Evolutionary conservation across 2,797 vertebrate genomes (phyloP).

Genomic region (Macroramphosus scolopax): DNA sequence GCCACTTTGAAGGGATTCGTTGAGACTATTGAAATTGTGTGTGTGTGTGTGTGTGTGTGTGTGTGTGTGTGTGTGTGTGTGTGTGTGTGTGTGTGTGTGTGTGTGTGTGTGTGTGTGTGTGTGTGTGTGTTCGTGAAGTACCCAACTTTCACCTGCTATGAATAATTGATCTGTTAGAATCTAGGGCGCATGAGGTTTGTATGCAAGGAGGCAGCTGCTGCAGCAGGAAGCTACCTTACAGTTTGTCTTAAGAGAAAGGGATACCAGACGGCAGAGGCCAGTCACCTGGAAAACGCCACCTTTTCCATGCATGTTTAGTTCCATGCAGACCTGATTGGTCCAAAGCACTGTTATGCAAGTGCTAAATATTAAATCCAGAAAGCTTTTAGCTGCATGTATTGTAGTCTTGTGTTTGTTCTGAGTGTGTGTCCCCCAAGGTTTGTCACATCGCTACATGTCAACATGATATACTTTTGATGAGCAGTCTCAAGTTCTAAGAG

Average conservation of each 20-base stretch:
- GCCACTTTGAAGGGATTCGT: slow-evolving; percentile 57
- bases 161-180: slow-evolving; percentile 80
- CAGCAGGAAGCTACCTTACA: slow-evolving; percentile 47
- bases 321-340: slow-evolving; percentile 42
- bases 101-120: no score
- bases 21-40: slow-evolving; percentile 37
- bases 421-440: slow-evolving; percentile 16
- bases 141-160: slow-evolving; percentile 73
- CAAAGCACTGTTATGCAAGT: slow-evolving; percentile 19
- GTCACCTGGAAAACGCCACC: slow-evolving; percentile 44
- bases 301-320: slow-evolving; percentile 20
- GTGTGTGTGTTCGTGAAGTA: slow-evolving; percentile 33
- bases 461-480: slow-evolving; percentile 38
- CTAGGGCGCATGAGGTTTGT: slow-evolving; percentile 72
- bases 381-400: slow-evolving; percentile 47
- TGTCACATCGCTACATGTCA: slow-evolving; percentile 31
- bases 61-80: slow-evolving; percentile 13
- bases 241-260: slow-evolving; percentile 49
- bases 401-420: slow-evolving; percentile 2
- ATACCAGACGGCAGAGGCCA: slow-evolving; percentile 13
- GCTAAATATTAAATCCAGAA: slow-evolving; percentile 67
- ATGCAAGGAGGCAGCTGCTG: slow-evolving; percentile 68
- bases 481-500: slow-evolving; percentile 6
- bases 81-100: no score
- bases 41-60: slow-evolving; percentile 14